Base-by-base conservation (phyloP, 2,113 vertebrate species). In the Macroglossus sobrinus region DNA sequence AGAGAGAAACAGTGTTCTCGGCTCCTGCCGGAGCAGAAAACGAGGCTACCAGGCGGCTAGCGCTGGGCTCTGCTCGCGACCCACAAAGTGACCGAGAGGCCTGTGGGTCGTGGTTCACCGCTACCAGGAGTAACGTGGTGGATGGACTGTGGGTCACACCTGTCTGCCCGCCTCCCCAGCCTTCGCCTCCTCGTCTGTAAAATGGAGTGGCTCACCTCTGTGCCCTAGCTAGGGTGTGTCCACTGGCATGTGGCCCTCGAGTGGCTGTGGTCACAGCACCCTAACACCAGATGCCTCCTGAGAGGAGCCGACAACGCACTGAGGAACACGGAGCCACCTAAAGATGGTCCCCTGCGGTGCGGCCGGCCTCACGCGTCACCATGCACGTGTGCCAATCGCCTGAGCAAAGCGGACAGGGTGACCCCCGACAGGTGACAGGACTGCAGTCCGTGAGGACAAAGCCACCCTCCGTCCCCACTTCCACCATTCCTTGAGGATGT, bases 51-150 rank as follows among this genome's bases (percentile, higher is more conserved):
- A 30, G 47, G 22, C 0, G 19, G 40, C 19, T 12, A 55, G 59
- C 0, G 0, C 30, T 5, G 22, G 35, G 57, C 22, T 80, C 61
- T 19, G 11, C 30, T 66, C 68, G 19, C 0, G 0, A 0, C 15
- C 18, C 22, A 33, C 72, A 40, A 57, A 21, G 47, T 1, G 14
- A 35, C 13, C 3, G 4, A 22, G 35, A 30, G 19, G 26, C 45
- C 53, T 4, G 38, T 33, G 19, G 1, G 26, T 5, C 3, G 4
- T 74, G 22, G 59, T 45, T 71, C 59, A 0, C 16, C 21, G 19
- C 5, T 9, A 12, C 14, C 10, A 14, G 53, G 61, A 53, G 7
- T 35, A 38, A 69, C 10, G 72, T 38, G 24, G 72, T 38, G 24
- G 50, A 75, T n/a, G 16, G 50, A 18, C n/a, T 2, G 24, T 2